These are phyloP conservation scores for Gadopsis bispinosus DNA, from an alignment of 2,797 vertebrate species.

Conservation along the genomic window DNA sequence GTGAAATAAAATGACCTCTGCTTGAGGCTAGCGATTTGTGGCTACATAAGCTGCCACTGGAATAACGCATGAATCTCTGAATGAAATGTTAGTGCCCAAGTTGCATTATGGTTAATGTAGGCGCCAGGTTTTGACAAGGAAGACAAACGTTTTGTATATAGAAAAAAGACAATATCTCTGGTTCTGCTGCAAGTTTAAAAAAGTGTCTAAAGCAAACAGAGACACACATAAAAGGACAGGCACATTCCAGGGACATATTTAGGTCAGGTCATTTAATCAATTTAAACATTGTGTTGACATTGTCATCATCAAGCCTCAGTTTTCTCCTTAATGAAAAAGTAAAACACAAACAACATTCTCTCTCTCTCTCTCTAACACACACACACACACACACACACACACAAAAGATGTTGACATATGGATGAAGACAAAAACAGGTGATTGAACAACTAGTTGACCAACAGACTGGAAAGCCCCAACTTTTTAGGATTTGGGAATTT, in stretches of 20 bases:
- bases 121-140: too few species aligned
- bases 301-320: constrained; percentile 36
- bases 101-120: too few species aligned
- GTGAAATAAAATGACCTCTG: too few species aligned
- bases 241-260: background rate
- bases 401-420: constrained; percentile 20
- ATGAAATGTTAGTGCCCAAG: too few species aligned
- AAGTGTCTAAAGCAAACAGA: background rate
- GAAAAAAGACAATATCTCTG: too few species aligned
- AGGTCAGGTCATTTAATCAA: constrained; percentile 69
- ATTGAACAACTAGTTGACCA: constrained; percentile 10
- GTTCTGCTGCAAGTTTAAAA: too few species aligned
- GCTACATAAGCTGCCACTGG: too few species aligned
- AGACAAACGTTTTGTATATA: too few species aligned
- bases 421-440: constrained; percentile 35
- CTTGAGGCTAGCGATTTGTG: too few species aligned
- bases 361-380: background rate
- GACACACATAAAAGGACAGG: background rate
- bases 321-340: constrained; percentile 56
- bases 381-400: constrained; percentile 1
- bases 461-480: constrained; percentile 7
- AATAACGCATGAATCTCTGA: too few species aligned
- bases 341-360: constrained; percentile 30
- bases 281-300: constrained; percentile 45
- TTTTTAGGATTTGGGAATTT: constrained; percentile 23